Percentiles rank a stretch among this genome's conserved stretches.
phyloP scores from a whole-genome alignment of 2,797 vertebrate species.

The Kryptopterus vitreolus region DNA sequence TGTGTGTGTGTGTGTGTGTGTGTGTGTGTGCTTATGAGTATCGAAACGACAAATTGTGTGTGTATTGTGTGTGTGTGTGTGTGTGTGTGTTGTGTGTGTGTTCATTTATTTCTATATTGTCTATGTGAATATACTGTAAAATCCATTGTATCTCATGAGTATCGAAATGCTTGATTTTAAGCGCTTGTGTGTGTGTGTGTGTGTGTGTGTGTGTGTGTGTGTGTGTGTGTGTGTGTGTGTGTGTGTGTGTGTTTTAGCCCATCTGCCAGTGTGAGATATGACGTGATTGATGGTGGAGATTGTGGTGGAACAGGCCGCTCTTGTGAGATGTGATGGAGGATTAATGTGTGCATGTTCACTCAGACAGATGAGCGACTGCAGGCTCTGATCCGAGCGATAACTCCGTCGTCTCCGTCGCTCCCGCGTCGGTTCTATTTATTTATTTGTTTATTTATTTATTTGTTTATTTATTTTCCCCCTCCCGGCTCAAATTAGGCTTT shows the following conservation, averaged over 20 bases:
- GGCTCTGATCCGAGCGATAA: slow-evolving; percentile 46
- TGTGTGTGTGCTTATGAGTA: too few species aligned
- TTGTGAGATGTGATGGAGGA: slow-evolving; percentile 48
- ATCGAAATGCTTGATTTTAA: background rate
- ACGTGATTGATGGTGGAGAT: slow-evolving; percentile 56
- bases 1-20: too few species aligned
- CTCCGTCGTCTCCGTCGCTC: slow-evolving; percentile 25
- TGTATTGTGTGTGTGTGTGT: slow-evolving; percentile 24
- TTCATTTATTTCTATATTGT: slow-evolving; percentile 9
- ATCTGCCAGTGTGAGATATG: slow-evolving; percentile 48
- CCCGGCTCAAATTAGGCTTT: slow-evolving; percentile 26
- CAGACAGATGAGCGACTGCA: slow-evolving; percentile 50
- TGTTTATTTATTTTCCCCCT: too few species aligned
- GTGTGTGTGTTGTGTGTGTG: slow-evolving; percentile 14
- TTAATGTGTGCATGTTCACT: slow-evolving; percentile 54
- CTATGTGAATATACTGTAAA: slow-evolving; percentile 5
- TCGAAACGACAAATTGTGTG: too few species aligned
- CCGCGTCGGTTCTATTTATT: slow-evolving; percentile 22
- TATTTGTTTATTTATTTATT: too few species aligned
- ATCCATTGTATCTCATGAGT: background rate
- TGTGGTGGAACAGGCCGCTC: slow-evolving; percentile 34
- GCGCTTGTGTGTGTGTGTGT: background rate
- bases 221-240: background rate
- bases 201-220: slow-evolving; percentile 2
- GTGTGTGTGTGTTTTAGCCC: slow-evolving; percentile 18